phyloP scores from a whole-genome alignment of 2,113 vertebrate species.

The Onychorhynchus coronatus region DNA sequence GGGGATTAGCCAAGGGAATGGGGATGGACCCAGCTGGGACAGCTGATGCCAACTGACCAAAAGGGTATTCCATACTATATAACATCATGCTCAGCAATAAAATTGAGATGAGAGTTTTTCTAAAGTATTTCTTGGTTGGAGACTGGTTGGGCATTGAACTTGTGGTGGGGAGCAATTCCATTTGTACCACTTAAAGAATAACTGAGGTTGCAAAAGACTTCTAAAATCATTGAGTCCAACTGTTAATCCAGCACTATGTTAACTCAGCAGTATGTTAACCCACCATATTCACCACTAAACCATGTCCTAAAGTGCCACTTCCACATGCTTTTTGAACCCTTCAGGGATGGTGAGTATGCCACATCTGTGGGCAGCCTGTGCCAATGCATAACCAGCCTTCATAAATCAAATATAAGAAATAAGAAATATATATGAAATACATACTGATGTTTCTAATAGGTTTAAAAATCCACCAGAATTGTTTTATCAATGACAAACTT shows the following conservation, averaged over 20 bases:
- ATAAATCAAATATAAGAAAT: not conserved
- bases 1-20: rapidly evolving
- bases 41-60: not conserved
- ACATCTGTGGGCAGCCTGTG: not conserved
- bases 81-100: not conserved
- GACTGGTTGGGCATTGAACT: not conserved
- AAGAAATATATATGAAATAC: not conserved
- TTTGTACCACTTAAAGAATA: not conserved
- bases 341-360: too few relatives aligned
- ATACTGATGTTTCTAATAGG: not conserved
- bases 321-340: not conserved
- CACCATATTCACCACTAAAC: not conserved
- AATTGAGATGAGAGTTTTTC: not conserved
- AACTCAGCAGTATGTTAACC: not conserved
- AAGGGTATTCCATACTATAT: not conserved
- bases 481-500: not conserved
- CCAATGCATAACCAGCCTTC: not conserved
- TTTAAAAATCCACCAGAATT: not conserved
- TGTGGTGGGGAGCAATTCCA: not conserved
- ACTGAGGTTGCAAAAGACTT: not conserved
- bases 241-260: not conserved
- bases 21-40: not conserved
- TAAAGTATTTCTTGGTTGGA: not conserved
- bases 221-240: rapidly evolving
- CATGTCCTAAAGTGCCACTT: not conserved